Base-by-base conservation (phyloP, 1,140 invertebrate species). In the Scaptomyza montana region DNA sequence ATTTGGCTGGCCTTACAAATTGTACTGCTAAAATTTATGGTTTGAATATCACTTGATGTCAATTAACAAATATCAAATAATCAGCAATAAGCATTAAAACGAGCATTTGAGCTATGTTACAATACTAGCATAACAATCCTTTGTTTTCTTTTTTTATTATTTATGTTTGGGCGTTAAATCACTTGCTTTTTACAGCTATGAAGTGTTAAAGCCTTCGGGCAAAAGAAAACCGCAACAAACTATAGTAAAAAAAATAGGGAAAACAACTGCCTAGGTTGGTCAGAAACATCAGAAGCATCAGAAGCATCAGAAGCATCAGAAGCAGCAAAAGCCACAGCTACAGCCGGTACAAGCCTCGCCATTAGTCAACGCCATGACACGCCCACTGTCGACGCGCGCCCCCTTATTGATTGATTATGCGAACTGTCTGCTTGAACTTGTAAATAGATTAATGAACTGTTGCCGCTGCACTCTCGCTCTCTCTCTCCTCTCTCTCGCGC, bases 361-460 rank as follows among this genome's bases (percentile, higher is more conserved):
- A 71, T 71, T 71, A 71, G 68, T 71, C 68, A 71, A 57, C 36
- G 68, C 54, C 68, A 57, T 36, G 54, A 19, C 53, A 71, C 61
- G 61, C 62, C 68, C 62, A 71, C 46, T 65, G 62, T 65, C 68
- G 46, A 66, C 68, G 68, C 69, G 63, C 63, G 33, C 33, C 33
- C 63, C 41, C 9, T 72, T 86, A 90, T 90, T 90, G 86, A 90
- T 90, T 90, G 86, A 90, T 90, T 90, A 87, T 90, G 79, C 84
- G 79, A 84, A 82, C 79, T 90, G 86, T 82, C 86, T 86, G 87
- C 76, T 72, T 77, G 77, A 90, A 80, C 89, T 90, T 90, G 79
- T 90, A 90, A 90, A 85, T 90, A 90, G 87, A 90, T 90, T 90
- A 90, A 90, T 90, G 87, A 90, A 90, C 87, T 87, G 86, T 77